These are phyloP conservation scores for Anisognathus igniventris DNA, from an alignment of 2,797 vertebrate species.

Conservation along the genomic window DNA sequence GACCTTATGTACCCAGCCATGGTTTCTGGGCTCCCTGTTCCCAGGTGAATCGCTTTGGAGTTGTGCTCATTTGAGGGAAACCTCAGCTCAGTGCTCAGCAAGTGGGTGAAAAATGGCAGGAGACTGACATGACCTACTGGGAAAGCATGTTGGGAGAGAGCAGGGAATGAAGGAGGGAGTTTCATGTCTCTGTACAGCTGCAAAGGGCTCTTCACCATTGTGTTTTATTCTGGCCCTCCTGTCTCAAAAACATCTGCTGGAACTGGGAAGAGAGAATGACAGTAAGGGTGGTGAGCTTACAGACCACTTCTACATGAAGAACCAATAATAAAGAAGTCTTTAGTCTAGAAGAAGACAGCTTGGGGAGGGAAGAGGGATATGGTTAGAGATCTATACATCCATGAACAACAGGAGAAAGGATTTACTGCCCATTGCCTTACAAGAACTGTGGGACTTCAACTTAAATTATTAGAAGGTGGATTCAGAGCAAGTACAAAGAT, in stretches of 20 bases:
- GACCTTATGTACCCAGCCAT: accelerated
- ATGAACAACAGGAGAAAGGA: neutral
- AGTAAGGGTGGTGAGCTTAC: neutral
- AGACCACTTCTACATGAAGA: neutral
- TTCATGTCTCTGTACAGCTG: neutral
- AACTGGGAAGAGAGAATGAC: neutral
- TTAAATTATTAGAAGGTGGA: neutral
- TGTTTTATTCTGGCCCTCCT: neutral
- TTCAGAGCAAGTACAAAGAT: neutral
- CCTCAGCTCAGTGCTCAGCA: neutral
- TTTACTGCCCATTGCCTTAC: neutral
- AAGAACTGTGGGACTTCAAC: neutral
- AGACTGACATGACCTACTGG: neutral
- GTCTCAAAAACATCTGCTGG: neutral
- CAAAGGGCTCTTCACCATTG: neutral
- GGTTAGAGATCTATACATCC: neutral
- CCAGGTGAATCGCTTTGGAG: neutral
- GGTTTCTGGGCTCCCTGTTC: neutral
- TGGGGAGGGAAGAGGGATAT: neutral
- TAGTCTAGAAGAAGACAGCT: neutral
- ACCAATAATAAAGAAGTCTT: neutral
- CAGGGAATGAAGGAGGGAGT: neutral
- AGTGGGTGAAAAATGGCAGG: neutral
- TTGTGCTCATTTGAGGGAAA: neutral
- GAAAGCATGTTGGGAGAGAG: neutral